Percentiles rank a stretch among this genome's conserved stretches.
phyloP scores from a whole-genome alignment of 2,888 invertebrate species.

The Eurois occulta region DNA sequence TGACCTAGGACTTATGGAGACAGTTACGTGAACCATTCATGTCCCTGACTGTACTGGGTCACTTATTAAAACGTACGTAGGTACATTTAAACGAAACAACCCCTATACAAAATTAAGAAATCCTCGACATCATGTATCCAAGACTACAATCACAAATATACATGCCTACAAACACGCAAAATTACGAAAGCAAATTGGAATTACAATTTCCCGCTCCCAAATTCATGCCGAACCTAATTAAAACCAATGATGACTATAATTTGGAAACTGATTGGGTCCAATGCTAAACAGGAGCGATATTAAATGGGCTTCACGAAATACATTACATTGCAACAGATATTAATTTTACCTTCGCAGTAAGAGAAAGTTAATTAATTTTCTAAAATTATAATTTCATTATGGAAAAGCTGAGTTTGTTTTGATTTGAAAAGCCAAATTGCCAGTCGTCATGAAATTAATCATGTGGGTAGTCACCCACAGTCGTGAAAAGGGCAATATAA shows the following conservation, averaged over 20 bases:
- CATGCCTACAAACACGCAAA: constrained; percentile 4
- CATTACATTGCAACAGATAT: constrained; percentile 51
- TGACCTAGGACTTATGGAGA: too few relatives aligned
- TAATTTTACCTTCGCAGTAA: constrained; percentile 49
- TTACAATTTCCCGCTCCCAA: constrained; percentile 35
- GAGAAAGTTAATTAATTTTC: constrained; percentile 62
- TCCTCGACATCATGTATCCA: background rate
- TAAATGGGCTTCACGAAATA: constrained; percentile 56
- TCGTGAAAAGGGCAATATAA: background rate
- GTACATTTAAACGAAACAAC: background rate
- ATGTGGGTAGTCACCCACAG: too few relatives aligned
- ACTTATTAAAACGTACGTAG: background rate
- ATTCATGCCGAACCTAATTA: constrained; percentile 54
- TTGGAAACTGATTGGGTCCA: constrained; percentile 53
- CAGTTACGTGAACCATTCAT: too few relatives aligned
- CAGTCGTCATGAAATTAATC: constrained; percentile 18
- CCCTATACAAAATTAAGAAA: background rate
- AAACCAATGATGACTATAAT: constrained; percentile 55
- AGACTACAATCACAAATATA: constrained; percentile 4
- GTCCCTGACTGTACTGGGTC: background rate
- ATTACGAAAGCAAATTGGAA: constrained; percentile 35
- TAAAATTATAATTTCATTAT: constrained; percentile 50
- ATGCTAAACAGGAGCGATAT: constrained; percentile 38
- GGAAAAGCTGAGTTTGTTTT: constrained; percentile 42
- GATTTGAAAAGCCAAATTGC: constrained; percentile 47